These are phyloP conservation scores for Sclerodermus sp. DNA, from an alignment of 2,888 invertebrate species.

Conservation along the genomic window DNA sequence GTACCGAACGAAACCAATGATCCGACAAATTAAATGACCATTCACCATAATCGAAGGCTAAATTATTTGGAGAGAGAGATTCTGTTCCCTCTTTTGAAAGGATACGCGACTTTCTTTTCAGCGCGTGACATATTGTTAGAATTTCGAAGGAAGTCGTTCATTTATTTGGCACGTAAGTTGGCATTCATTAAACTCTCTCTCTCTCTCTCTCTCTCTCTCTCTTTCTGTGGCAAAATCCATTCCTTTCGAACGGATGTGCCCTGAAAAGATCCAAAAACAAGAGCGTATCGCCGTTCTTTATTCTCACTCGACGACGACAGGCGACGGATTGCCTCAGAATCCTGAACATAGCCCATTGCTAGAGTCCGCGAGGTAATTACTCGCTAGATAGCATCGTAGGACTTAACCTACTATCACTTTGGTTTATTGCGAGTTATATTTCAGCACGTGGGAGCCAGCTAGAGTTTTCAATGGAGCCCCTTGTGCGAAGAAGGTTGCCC, in stretches of 20 bases:
- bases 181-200: not conserved
- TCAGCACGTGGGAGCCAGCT: constrained; percentile 53
- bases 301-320: constrained; percentile 32
- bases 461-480: constrained; percentile 43
- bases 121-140: no score
- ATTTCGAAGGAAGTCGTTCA: no score
- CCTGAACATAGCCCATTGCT: constrained; percentile 19
- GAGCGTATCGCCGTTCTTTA: constrained; percentile 27
- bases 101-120: no score
- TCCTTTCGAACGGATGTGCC: not conserved
- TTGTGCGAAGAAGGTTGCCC: constrained; percentile 52
- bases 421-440: constrained; percentile 54
- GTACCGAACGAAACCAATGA: constrained; percentile 32
- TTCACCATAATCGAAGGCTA: not conserved
- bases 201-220: not conserved
- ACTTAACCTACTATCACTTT: constrained; percentile 55
- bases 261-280: constrained; percentile 11
- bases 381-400: constrained; percentile 49
- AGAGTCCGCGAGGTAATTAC: constrained; percentile 45
- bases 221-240: no score
- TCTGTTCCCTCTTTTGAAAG: no score
- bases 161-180: no score
- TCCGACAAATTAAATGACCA: constrained; percentile 37
- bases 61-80: no score
- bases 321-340: constrained; percentile 38